phyloP scores from a whole-genome alignment of 1,140 invertebrate species.

The Danaus plexippus region DNA sequence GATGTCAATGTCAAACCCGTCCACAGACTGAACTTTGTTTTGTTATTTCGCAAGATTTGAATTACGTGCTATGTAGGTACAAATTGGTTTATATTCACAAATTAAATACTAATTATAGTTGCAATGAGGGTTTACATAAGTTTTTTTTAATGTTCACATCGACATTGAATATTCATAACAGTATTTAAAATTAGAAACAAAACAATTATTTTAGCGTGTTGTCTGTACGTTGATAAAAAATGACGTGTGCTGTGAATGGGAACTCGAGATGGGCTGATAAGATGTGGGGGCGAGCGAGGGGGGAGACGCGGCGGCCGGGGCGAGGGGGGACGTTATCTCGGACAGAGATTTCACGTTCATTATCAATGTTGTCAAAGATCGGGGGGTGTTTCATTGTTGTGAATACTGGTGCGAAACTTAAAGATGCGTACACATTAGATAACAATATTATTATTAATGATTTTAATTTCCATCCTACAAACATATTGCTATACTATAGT shows the following conservation, averaged over 20 bases:
- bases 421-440: slow-evolving; percentile 14
- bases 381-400: slow-evolving; percentile 25
- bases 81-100: no score
- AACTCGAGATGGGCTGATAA: slow-evolving; percentile 41
- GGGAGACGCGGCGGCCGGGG: slow-evolving; percentile 19
- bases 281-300: slow-evolving; percentile 9
- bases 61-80: no score
- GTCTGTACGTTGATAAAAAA: slow-evolving; percentile 32
- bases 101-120: no score
- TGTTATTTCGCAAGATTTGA: no score
- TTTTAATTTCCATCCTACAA: no score
- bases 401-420: slow-evolving; percentile 16
- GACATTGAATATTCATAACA: not conserved
- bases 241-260: slow-evolving; percentile 33
- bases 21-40: not conserved
- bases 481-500: no score
- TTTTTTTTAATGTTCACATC: slow-evolving; percentile 2
- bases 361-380: slow-evolving; percentile 40
- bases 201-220: slow-evolving; percentile 7
- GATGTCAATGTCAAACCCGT: slow-evolving; percentile 44
- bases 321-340: slow-evolving; percentile 37
- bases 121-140: no score
- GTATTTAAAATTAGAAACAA: not conserved
- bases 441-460: no score
- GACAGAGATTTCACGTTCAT: slow-evolving; percentile 53